A percentile compares a stretch with the other conserved stretches of the same genome.
Evolutionary conservation across 1,140 invertebrate species (phyloP).

Genomic region (Calliopsis andreniformis): DNA sequence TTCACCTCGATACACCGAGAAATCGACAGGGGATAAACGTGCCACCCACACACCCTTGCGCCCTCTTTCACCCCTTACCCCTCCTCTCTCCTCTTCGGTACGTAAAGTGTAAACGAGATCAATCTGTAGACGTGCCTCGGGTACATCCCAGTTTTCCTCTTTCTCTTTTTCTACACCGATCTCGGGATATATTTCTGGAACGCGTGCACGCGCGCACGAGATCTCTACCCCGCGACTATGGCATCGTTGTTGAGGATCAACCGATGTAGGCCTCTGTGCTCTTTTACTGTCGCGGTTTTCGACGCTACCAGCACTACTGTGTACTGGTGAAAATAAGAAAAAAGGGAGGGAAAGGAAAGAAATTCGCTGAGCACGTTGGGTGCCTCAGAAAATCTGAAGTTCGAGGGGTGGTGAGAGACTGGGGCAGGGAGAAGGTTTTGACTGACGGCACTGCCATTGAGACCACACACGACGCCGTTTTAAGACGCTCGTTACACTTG

Average conservation of each 20-base stretch:
- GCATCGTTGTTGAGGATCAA: constrained; percentile 54
- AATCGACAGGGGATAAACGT: constrained; percentile 58
- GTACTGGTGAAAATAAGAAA: background rate
- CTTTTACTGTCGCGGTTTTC: constrained; percentile 46
- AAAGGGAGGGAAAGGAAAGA: no score
- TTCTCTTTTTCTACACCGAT: constrained; percentile 59
- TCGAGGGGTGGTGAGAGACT: background rate
- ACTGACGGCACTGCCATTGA: constrained; percentile 61
- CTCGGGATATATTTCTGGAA: constrained; percentile 61
- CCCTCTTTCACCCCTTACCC: constrained; percentile 26
- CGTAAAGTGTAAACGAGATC: constrained; percentile 70
- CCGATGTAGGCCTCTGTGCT: constrained; percentile 40
- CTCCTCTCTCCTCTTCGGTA: constrained; percentile 54
- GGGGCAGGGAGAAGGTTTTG: constrained; percentile 59
- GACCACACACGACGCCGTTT: constrained; percentile 69
- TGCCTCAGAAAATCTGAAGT: constrained; percentile 37
- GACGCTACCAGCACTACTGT: constrained; percentile 1
- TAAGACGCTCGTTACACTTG: constrained; percentile 47
- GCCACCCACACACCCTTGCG: constrained; percentile 57
- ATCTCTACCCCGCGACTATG: constrained; percentile 58
- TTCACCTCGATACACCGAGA: constrained; percentile 58
- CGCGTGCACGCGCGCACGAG: constrained; percentile 19
- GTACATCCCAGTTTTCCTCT: constrained; percentile 42
- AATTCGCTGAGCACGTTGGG: constrained; percentile 44
- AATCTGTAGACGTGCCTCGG: constrained; percentile 56